Percentiles rank a stretch among this genome's conserved stretches.
Evolutionary conservation across 2,113 vertebrate genomes (phyloP).

Genomic region (Mustela lutreola): DNA sequence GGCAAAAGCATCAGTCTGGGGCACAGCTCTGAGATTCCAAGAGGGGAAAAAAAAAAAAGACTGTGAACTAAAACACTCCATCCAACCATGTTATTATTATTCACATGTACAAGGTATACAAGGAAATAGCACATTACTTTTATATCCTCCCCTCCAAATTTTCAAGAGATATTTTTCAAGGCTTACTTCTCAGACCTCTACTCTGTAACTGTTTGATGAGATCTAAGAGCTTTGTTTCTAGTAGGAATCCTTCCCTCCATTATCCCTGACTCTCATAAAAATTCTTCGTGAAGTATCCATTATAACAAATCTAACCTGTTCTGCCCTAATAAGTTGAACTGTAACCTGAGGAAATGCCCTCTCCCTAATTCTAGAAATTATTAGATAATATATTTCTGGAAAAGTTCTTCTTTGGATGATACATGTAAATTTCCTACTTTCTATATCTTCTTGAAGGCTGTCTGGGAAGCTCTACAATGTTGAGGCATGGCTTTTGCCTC

Average conservation of each 20-base stretch:
- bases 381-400: neutral
- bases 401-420: neutral
- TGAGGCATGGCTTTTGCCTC: neutral
- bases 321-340: neutral
- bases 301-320: neutral
- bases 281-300: neutral
- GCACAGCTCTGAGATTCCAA: neutral
- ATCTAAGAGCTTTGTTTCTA: neutral
- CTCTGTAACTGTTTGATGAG: neutral
- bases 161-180: neutral
- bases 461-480: neutral
- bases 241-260: neutral
- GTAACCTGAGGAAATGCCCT: neutral
- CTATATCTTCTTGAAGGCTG: neutral
- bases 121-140: neutral
- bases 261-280: neutral
- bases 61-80: neutral
- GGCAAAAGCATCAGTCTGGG: neutral
- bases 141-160: neutral
- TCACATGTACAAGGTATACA: neutral
- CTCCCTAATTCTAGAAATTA: slow-evolving; percentile 1
- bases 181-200: neutral
- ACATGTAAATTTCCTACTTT: neutral
- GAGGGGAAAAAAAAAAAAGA: neutral
- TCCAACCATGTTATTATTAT: neutral